Evolutionary conservation across 2,888 invertebrate genomes (phyloP), one percentile per base, ranked within the genome.

Genomic region (Caenorhabditis angaria): DNA sequence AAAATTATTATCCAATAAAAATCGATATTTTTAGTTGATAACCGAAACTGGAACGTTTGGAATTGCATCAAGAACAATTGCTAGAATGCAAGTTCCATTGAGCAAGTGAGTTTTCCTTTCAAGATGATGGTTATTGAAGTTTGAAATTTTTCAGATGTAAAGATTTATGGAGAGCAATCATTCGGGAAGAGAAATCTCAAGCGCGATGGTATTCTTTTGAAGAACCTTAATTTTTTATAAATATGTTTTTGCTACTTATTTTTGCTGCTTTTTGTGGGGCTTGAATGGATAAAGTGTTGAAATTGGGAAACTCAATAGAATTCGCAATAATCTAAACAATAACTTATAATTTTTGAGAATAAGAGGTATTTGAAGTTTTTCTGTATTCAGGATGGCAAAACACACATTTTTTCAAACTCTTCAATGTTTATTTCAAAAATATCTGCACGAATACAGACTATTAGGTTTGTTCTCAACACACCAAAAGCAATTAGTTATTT

Each of bases 101-200:
- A 82, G 83, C 75, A 83, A 82, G 78, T 79, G 32, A 32, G 18
- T 32, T 32, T 3, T 27, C 51, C 10, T 22, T 6, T 8, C 20
- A 48, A 48, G 18, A n/a, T 5, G 4, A 48, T n/a, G n/a, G 18
- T 65, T 50, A 32, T 59, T 59, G 56, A 22, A 57, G 60, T 29
- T 56, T 57, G n/a, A 5, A 12, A 27, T 5, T 58, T 76, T 78
- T 59, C 70, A 79, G 79, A 61, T 87, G 87, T 70, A 82, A 83
- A 63, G 87, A 87, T 57, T 65, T 87, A 24, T 87, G 87, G 87
- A 64, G 86, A 61, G 83, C 83, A 25, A 84, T 87, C 29, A 87
- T 87, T 41, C 81, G 81, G 8, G 87, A 85, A 41, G 87, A 87
- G 70, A 86, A 85, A 61, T 80, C 84, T 6, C 86, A 84, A 65